Evolutionary conservation across 2,113 vertebrate species (phyloP), one percentile per base, ranked within the genome.

Genomic region (Hylia prasina): DNA sequence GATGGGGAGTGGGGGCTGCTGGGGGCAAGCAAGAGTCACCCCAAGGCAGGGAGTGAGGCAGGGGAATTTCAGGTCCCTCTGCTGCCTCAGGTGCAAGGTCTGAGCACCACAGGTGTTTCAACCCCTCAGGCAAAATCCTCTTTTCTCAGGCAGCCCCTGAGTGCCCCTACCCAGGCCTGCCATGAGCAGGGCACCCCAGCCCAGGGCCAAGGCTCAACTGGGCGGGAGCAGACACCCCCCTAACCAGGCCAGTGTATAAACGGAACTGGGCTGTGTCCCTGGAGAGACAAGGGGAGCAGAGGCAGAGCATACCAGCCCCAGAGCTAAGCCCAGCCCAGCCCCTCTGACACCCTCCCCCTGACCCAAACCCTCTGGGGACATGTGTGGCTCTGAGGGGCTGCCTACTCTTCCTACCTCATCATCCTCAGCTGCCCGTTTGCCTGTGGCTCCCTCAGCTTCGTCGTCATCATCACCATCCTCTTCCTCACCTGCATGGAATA

Each of bases 401-500:
- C 25, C 10, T 42, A 1, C 13, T 58, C 47, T 45, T 76, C 97
- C 66, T 65, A 98, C 98, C 97, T 99, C 99, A 2, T 99, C 99
- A 1, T 99, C 99, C 30, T 99, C 99, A 76, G 99, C 99, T 97
- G 98, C 98, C 97, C 99, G 98, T 95, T 99, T 99, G 94, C 97
- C 98, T 80, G 98, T 98, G 90, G 98, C 98, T 75, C 98, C 98
- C 86, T 99, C 99, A 4, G 98, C 94, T 23, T 99, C 99, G 0
- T 99, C 99, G 0, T 99, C 99, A 1, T 99, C 99, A 2, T 99
- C 99, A 3, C 99, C 99, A 0, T 99, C 99, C 15, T 99, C 99
- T 28, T 99, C 99, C 45, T 99, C 99, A 16, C 99, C 99, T 99
- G 84, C 54, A 70, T 0, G 2, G 75, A 17, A 11, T 3, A 63